Evolutionary conservation across 2,797 vertebrate species (phyloP).

Genomic region (Siniperca obscura): DNA sequence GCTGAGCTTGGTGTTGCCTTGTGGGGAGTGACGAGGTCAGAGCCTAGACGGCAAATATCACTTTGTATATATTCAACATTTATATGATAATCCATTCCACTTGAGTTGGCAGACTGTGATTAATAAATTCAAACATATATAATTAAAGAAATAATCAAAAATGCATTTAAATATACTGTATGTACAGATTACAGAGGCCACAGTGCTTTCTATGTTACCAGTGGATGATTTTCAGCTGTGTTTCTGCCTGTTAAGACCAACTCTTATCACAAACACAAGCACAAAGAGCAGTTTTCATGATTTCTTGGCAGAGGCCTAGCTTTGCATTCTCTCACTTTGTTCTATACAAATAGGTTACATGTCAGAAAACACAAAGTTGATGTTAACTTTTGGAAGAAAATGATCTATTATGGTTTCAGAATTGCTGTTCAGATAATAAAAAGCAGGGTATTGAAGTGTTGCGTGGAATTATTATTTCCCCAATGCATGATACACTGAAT

Average conservation of each 20-base stretch:
- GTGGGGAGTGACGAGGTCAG: neutral
- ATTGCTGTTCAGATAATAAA: slow-evolving; percentile 9
- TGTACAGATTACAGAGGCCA: too few relatives aligned
- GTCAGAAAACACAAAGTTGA: neutral
- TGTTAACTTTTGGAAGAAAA: slow-evolving; percentile 6
- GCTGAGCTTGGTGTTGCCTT: neutral
- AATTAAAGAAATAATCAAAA: neutral
- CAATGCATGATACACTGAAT: neutral
- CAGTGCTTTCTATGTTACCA: neutral
- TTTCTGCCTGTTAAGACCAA: neutral
- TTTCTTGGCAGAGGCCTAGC: neutral
- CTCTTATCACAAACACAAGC: neutral
- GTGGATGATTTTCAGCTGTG: neutral
- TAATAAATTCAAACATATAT: neutral
- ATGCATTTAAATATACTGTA: neutral
- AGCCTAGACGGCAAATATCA: neutral
- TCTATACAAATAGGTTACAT: neutral
- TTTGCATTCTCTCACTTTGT: neutral
- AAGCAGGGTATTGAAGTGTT: neutral
- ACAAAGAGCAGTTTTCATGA: neutral
- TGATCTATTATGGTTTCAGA: neutral
- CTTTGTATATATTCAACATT: neutral
- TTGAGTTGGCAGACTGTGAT: neutral
- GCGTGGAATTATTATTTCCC: neutral
- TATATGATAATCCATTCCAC: neutral